Conservation (phyloP, 2,113 vertebrate genomes). For the Tachysurus fulvidraco region DNA sequence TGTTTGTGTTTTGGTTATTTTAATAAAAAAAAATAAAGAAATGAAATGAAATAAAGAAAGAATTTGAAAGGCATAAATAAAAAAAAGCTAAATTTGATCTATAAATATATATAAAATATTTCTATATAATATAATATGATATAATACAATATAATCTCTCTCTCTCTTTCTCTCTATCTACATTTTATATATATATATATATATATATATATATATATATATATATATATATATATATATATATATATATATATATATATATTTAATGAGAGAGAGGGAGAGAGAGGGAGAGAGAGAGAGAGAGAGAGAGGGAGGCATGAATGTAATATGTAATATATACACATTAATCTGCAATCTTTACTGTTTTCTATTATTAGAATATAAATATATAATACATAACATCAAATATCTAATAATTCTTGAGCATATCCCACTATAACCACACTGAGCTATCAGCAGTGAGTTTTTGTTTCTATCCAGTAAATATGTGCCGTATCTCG, state of each 20-base stretch:
- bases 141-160: no score
- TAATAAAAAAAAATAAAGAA: neutral
- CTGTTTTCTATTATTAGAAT: no score
- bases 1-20: no score
- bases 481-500: conserved; percentile 6
- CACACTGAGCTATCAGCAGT: neutral
- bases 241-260: no score
- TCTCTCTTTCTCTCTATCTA: no score
- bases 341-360: no score
- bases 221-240: no score
- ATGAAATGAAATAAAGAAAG: neutral
- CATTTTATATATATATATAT: neutral
- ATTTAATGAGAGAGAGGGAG: no score
- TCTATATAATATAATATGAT: neutral
- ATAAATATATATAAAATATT: neutral
- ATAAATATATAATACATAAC: no score
- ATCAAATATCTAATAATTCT: neutral
- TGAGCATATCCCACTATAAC: neutral
- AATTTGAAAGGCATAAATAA: neutral
- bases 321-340: neutral
- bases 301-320: neutral
- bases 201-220: no score
- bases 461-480: neutral
- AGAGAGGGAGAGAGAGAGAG: no score
- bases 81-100: neutral